Percentiles rank a stretch among this genome's conserved stretches.
phyloP scores from a whole-genome alignment of 2,113 vertebrate genomes.

The Peromyscus maniculatus region DNA sequence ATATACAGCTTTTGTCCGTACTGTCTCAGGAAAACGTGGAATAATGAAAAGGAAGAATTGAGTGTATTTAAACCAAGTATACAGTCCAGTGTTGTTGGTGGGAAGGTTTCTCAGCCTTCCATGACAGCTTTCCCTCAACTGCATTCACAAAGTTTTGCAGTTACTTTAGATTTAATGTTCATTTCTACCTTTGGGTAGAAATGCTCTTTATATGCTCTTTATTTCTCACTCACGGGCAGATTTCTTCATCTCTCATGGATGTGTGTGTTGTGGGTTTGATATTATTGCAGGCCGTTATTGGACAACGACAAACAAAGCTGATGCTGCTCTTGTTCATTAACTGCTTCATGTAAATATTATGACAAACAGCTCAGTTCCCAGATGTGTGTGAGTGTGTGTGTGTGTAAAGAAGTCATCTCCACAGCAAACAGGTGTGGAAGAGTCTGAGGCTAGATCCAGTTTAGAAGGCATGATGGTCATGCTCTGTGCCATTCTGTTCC shows the following conservation, averaged over 20 bases:
- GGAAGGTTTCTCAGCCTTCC: background rate
- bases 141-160: background rate
- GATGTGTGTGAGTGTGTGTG: background rate
- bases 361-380: background rate
- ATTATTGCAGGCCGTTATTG: background rate
- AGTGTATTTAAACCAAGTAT: background rate
- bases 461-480: background rate
- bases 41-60: background rate
- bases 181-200: background rate
- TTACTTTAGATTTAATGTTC: background rate
- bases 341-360: background rate
- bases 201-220: background rate
- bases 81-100: background rate
- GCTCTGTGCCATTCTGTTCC: fast-evolving
- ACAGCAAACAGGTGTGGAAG: fast-evolving
- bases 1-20: background rate
- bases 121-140: background rate
- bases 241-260: background rate
- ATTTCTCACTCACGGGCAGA: background rate
- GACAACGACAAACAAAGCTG: background rate
- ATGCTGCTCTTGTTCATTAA: background rate
- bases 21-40: background rate
- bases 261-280: background rate
- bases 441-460: no score
- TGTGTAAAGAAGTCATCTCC: background rate